Conservation (phyloP, 1,140 invertebrate species). For the Euglossa dilemma region DNA sequence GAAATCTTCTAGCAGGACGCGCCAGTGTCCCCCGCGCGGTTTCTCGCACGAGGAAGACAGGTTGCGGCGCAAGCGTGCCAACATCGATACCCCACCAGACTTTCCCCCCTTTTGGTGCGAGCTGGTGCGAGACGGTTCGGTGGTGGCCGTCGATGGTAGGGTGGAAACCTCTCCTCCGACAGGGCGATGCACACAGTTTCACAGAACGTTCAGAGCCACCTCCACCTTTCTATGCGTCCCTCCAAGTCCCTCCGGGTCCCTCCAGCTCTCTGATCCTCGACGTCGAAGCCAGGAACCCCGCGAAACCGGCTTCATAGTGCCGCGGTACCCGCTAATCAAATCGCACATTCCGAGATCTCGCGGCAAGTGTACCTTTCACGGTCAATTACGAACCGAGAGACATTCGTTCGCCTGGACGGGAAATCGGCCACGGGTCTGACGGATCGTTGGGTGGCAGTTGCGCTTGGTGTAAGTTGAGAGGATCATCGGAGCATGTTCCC, state of each 20-base stretch:
- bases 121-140: slow-evolving; percentile 55
- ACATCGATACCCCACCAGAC: slow-evolving; percentile 66
- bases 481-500: neutral
- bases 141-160: slow-evolving; percentile 58
- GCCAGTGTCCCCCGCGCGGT: slow-evolving; percentile 53
- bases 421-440: no score
- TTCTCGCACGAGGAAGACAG: slow-evolving; percentile 50
- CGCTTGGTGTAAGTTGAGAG: neutral
- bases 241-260: slow-evolving; percentile 58
- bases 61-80: slow-evolving; percentile 73
- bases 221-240: slow-evolving; percentile 63
- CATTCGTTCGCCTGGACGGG: neutral
- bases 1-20: slow-evolving; percentile 59
- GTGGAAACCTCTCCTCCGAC: slow-evolving; percentile 65
- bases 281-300: slow-evolving; percentile 52
- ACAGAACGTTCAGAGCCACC: slow-evolving; percentile 58
- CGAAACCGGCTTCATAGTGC: slow-evolving; percentile 73
- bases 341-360: slow-evolving; percentile 68
- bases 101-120: slow-evolving; percentile 48
- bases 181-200: slow-evolving; percentile 65
- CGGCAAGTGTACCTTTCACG: neutral
- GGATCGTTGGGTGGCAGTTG: neutral
- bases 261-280: slow-evolving; percentile 42
- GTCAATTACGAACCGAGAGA: neutral
- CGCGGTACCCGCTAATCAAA: slow-evolving; percentile 76